Conservation (phyloP, 2,888 invertebrate species). For the Epinotia brunnichana region DNA sequence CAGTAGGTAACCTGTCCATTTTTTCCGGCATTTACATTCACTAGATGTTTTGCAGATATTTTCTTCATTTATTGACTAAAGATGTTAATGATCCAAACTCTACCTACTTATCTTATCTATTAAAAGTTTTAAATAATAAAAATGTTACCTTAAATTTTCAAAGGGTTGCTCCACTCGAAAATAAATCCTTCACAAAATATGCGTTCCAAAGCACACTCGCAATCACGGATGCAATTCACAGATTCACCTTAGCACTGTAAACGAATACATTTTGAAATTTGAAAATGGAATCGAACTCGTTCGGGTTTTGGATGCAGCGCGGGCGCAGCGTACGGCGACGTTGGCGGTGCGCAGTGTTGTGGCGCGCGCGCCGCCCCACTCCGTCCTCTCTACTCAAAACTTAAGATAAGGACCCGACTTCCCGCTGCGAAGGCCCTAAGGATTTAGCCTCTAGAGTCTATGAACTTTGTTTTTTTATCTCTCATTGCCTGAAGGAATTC, state of each 20-base stretch:
- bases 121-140: constrained; percentile 46
- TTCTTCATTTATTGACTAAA: background rate
- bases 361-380: constrained; percentile 67
- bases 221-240: constrained; percentile 55
- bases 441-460: constrained; percentile 66
- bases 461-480: constrained; percentile 64
- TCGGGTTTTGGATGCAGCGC: constrained; percentile 57
- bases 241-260: constrained; percentile 75
- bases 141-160: constrained; percentile 64
- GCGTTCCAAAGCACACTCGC: constrained; percentile 55
- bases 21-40: constrained; percentile 9
- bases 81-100: background rate
- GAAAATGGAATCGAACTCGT: constrained; percentile 57
- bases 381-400: constrained; percentile 57
- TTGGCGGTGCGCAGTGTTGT: constrained; percentile 70
- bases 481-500: constrained; percentile 59
- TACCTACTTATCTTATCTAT: background rate
- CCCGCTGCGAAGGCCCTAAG: constrained; percentile 73
- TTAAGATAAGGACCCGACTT: constrained; percentile 74
- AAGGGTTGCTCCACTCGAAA: constrained; percentile 60
- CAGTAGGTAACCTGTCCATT: constrained; percentile 51
- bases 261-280: constrained; percentile 72
- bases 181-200: constrained; percentile 66
- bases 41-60: background rate
- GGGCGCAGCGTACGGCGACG: constrained; percentile 66